These are phyloP conservation scores for Opisthograptis luteolata DNA, from an alignment of 2,888 invertebrate genomes.

Conservation along the genomic window DNA sequence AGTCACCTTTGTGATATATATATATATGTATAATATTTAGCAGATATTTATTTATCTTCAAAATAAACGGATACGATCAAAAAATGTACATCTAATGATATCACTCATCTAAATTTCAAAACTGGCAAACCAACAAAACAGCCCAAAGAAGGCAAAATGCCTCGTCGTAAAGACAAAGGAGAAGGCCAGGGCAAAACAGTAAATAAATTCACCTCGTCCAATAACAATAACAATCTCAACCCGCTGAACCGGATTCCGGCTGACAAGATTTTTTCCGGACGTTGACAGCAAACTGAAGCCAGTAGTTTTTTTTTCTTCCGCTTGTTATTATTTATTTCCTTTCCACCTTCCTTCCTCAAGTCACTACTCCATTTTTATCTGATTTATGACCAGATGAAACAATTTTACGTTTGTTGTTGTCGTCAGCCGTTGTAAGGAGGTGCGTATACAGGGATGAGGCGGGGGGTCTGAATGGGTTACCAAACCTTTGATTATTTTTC, in stretches of 20 bases:
- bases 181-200: conserved; percentile 6
- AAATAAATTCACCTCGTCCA: conserved; percentile 22
- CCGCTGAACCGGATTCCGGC: conserved; percentile 22
- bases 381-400: conserved; percentile 14
- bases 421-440: too few relatives aligned
- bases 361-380: conserved; percentile 11
- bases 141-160: neutral
- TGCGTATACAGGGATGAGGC: too few relatives aligned
- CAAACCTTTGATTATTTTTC: too few relatives aligned
- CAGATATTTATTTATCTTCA: too few relatives aligned
- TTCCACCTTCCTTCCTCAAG: conserved; percentile 20
- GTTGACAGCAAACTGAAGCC: conserved; percentile 30
- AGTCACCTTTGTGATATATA: too few relatives aligned
- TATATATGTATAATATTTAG: too few relatives aligned
- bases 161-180: conserved; percentile 10
- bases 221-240: conserved; percentile 25
- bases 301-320: conserved; percentile 31
- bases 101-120: neutral
- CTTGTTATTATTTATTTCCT: conserved; percentile 32
- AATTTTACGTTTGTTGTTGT: neutral
- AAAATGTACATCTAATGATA: too few relatives aligned
- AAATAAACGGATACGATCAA: too few relatives aligned
- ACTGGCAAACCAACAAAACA: neutral
- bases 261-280: conserved; percentile 32
- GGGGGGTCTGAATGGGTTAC: too few relatives aligned